A percentile compares a stretch with the other conserved stretches of the same genome.
Conservation (phyloP, 2,113 vertebrate genomes). For the Osmerus mordax region DNA sequence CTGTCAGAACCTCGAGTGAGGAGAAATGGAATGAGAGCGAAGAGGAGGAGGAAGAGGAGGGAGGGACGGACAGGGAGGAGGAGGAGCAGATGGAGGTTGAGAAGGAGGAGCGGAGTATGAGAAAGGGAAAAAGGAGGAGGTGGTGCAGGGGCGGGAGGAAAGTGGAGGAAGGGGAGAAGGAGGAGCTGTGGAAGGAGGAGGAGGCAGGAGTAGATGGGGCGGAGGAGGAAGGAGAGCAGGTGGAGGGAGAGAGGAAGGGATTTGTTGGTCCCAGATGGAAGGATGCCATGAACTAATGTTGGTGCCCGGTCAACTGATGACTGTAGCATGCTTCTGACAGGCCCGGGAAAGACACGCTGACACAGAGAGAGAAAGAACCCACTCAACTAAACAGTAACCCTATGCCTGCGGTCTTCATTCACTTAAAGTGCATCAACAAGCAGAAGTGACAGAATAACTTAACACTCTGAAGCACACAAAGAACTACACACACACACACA, state of each 20-base stretch:
- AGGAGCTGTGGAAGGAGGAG: background rate
- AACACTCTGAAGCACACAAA: background rate
- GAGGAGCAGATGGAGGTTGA: background rate
- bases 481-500: slow-evolving; percentile 12
- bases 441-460: background rate
- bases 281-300: slow-evolving; percentile 51
- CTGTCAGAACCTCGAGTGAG: slow-evolving; percentile 31
- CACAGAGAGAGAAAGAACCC: slow-evolving; percentile 22
- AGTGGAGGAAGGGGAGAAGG: background rate
- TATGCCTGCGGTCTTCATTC: slow-evolving; percentile 9
- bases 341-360: slow-evolving; percentile 14
- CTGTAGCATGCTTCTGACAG: slow-evolving; percentile 41
- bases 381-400: slow-evolving; percentile 40
- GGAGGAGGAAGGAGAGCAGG: background rate
- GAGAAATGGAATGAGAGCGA: slow-evolving; percentile 2
- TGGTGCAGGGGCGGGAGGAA: background rate
- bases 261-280: slow-evolving; percentile 56
- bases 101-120: background rate
- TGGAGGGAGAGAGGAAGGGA: slow-evolving; percentile 8
- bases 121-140: background rate
- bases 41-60: background rate
- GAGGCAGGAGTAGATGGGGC: background rate
- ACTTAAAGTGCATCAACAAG: background rate
- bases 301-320: slow-evolving; percentile 55
- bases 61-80: background rate